Evolutionary conservation across 2,113 vertebrate species (phyloP).

Genomic region (Entomyzon cyanotis): DNA sequence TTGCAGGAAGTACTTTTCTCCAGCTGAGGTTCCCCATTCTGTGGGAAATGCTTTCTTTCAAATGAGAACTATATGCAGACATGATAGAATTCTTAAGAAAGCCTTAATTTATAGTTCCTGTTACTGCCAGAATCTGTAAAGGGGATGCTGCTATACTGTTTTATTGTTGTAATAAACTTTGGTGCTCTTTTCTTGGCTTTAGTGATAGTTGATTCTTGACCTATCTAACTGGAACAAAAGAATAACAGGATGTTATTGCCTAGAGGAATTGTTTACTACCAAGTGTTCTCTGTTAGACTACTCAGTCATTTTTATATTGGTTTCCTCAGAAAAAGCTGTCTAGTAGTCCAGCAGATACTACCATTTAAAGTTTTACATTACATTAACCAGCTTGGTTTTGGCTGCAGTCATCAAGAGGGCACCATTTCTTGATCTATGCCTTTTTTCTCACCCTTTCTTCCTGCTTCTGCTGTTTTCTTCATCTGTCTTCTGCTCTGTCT

Average conservation of each 20-base stretch:
- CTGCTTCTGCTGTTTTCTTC: background rate
- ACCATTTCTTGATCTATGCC: background rate
- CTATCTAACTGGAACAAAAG: constrained; percentile 20
- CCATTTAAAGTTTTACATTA: background rate
- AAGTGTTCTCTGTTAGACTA: background rate
- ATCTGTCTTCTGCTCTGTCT: background rate
- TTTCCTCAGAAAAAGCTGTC: background rate
- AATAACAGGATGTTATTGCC: constrained; percentile 58
- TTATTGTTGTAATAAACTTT: background rate
- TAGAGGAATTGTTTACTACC: constrained; percentile 7
- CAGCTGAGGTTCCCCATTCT: background rate
- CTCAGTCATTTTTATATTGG: background rate
- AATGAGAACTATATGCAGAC: background rate
- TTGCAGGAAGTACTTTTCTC: background rate
- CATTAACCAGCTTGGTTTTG: background rate
- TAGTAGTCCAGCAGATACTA: background rate
- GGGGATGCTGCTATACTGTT: background rate
- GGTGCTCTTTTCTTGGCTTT: background rate
- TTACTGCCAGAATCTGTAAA: background rate
- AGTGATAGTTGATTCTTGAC: constrained; percentile 15
- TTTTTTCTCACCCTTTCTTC: background rate
- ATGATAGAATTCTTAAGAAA: background rate
- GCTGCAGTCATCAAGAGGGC: background rate
- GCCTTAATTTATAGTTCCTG: background rate
- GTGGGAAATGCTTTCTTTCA: background rate